Evolutionary conservation across 2,113 vertebrate species (phyloP).

Genomic region (Sapajus apella): DNA sequence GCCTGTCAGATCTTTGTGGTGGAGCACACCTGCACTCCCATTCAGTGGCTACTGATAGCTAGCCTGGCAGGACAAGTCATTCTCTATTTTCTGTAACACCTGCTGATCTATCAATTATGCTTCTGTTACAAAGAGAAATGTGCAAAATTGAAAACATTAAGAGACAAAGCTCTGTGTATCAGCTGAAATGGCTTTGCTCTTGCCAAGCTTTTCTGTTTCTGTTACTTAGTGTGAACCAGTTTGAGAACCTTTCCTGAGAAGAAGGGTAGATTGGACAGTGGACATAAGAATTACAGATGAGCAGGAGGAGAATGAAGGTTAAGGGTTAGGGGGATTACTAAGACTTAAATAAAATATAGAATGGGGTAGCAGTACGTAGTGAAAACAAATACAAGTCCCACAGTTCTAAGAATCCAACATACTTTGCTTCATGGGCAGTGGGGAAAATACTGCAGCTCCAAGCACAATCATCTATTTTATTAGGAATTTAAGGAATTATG

Average conservation of each 20-base stretch:
- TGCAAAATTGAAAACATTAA: conserved; percentile 22
- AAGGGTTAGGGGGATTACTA: neutral
- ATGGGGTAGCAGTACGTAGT: neutral
- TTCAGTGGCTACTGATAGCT: neutral
- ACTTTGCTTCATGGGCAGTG: neutral
- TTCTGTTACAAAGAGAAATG: conserved; percentile 25
- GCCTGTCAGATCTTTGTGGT: neutral
- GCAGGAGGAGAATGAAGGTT: neutral
- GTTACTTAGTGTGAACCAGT: neutral
- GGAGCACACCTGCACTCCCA: neutral
- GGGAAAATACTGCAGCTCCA: neutral
- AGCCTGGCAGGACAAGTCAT: neutral
- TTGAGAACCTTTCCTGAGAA: neutral
- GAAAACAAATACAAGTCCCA: neutral
- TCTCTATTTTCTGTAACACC: neutral
- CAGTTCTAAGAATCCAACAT: neutral
- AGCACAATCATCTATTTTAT: neutral
- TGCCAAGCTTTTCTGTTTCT: neutral
- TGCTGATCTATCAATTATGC: neutral
- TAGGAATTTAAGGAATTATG: neutral
- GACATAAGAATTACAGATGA: neutral
- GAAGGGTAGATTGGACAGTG: neutral
- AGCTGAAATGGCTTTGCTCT: neutral
- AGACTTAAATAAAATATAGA: neutral
- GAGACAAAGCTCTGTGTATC: neutral